Conservation (phyloP, 2,113 vertebrate genomes). For the Myotis brandtii region DNA sequence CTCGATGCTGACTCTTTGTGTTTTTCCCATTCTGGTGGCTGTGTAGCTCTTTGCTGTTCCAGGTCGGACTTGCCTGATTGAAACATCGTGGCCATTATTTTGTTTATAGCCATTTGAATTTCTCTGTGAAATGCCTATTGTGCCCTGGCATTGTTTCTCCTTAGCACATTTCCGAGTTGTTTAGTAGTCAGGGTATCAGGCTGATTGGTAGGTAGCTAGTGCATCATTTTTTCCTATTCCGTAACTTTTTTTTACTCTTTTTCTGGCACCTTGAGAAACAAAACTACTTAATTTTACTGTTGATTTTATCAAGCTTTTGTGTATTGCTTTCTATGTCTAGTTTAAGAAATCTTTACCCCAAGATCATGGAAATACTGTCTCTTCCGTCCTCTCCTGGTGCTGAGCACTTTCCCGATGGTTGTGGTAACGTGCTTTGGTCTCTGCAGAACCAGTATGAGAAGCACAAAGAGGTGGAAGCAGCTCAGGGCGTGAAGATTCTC, state of each 20-base stretch:
- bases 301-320: background rate
- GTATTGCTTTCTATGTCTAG: background rate
- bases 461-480: slow-evolving; percentile 96
- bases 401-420: background rate
- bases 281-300: background rate
- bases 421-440: background rate
- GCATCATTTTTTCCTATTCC: background rate
- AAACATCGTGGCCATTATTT: background rate
- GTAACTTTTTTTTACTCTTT: background rate
- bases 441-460: slow-evolving; percentile 97
- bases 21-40: background rate
- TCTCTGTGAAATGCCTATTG: background rate
- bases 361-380: background rate
- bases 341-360: background rate
- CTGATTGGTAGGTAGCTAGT: background rate
- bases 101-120: background rate
- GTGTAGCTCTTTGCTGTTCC: background rate
- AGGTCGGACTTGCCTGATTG: background rate
- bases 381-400: background rate
- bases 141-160: background rate
- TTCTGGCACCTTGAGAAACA: slow-evolving; percentile 9
- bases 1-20: background rate
- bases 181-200: background rate
- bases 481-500: slow-evolving; percentile 98
- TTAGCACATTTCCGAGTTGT: background rate